These are phyloP conservation scores for Diarsia rubi DNA, from an alignment of 2,888 invertebrate species.

Conservation along the genomic window DNA sequence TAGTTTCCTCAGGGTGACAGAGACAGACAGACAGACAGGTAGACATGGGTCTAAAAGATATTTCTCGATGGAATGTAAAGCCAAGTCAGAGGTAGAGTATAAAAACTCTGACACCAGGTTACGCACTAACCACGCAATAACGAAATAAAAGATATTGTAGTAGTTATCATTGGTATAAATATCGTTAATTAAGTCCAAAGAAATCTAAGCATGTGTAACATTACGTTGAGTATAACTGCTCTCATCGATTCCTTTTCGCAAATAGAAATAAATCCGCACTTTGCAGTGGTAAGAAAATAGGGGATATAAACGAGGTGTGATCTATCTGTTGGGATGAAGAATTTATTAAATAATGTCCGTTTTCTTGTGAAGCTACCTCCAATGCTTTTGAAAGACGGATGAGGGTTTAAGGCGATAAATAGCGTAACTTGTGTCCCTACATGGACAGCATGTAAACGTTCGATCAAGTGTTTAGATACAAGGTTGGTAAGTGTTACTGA, in stretches of 20 bases:
- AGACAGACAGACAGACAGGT: too few relatives aligned
- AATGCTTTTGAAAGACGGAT: conserved; percentile 41
- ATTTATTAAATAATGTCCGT: conserved; percentile 36
- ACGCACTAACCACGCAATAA: too few relatives aligned
- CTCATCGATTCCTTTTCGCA: not conserved
- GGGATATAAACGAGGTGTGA: conserved; percentile 38
- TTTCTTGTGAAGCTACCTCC: conserved; percentile 43
- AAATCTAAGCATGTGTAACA: not conserved
- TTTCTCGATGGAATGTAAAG: too few relatives aligned
- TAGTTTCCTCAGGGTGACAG: too few relatives aligned
- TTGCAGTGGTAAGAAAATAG: conserved; percentile 26
- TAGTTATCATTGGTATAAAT: not conserved
- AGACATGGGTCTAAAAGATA: too few relatives aligned
- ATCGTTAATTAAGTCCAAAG: not conserved
- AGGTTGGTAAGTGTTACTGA: not conserved
- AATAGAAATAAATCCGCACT: conserved; percentile 40
- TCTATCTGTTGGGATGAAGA: conserved; percentile 34
- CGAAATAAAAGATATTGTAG: too few relatives aligned
- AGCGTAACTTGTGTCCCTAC: conserved; percentile 27
- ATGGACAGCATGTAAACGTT: conserved; percentile 25
- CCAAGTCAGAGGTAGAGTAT: too few relatives aligned
- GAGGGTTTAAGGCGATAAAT: conserved; percentile 38
- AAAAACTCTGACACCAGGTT: too few relatives aligned
- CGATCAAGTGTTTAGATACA: conserved; percentile 12
- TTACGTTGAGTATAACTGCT: not conserved